Evolutionary conservation across 2,797 vertebrate species (phyloP).

Genomic region (Uromys caudimaculatus): DNA sequence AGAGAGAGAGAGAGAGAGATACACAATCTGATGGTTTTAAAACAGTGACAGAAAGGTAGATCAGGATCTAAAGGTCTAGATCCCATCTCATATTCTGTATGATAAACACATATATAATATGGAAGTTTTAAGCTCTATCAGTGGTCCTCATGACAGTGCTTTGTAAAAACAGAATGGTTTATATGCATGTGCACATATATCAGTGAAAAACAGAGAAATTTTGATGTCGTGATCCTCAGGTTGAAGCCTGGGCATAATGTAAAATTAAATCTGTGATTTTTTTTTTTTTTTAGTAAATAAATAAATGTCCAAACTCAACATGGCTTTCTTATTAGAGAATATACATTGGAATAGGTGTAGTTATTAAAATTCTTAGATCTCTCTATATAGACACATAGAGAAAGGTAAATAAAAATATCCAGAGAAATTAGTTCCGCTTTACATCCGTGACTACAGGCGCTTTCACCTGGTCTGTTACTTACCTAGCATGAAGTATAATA

Average conservation of each 20-base stretch:
- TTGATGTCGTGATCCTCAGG: background rate
- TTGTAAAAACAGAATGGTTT: background rate
- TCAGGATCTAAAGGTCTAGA: background rate
- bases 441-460: background rate
- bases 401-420: background rate
- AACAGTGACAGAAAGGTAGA: background rate
- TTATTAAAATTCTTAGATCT: background rate
- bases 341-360: background rate
- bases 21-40: background rate
- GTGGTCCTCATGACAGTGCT: background rate
- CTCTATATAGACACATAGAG: background rate
- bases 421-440: background rate
- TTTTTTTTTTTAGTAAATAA: background rate
- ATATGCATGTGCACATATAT: background rate
- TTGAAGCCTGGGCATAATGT: background rate
- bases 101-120: background rate
- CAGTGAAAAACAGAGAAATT: background rate
- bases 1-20: too few species aligned
- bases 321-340: background rate
- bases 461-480: constrained; percentile 68
- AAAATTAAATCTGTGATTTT: background rate
- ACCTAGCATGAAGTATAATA: constrained; percentile 93
- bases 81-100: background rate
- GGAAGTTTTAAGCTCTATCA: background rate
- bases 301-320: background rate